Conservation (phyloP, 2,888 invertebrate species). For the Hedychridium roseum region DNA sequence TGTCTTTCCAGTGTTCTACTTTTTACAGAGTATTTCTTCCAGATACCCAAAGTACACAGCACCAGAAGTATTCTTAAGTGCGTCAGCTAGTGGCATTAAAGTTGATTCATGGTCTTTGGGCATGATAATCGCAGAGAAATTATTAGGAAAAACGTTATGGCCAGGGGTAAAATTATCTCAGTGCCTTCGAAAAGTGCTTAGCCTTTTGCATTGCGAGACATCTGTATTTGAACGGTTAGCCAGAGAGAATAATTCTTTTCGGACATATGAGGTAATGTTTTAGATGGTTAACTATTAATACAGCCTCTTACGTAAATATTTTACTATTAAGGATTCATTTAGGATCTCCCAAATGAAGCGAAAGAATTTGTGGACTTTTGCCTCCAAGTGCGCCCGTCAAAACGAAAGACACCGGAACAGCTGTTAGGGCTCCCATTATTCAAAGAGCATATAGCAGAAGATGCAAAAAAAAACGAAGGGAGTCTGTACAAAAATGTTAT, state of each 20-base stretch:
- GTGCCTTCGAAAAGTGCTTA: slow-evolving; percentile 77
- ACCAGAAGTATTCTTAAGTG: slow-evolving; percentile 80
- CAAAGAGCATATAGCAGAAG: slow-evolving; percentile 54
- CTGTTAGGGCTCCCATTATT: slow-evolving; percentile 69
- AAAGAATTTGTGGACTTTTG: slow-evolving; percentile 75
- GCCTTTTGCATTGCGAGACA: slow-evolving; percentile 71
- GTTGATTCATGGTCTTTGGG: slow-evolving; percentile 95
- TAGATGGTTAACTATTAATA: slow-evolving; percentile 4
- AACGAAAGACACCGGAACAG: slow-evolving; percentile 70
- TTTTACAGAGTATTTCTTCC: slow-evolving; percentile 41
- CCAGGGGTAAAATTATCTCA: slow-evolving; percentile 77
- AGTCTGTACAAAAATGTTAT: slow-evolving; percentile 63
- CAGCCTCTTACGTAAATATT: too few relatives aligned
- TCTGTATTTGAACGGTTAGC: slow-evolving; percentile 77
- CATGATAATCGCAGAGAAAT: slow-evolving; percentile 84
- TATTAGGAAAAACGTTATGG: slow-evolving; percentile 78
- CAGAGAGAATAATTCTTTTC: slow-evolving; percentile 78
- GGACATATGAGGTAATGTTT: slow-evolving; percentile 70
- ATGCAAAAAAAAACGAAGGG: slow-evolving; percentile 50
- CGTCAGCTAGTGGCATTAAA: slow-evolving; percentile 73
- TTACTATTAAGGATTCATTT: slow-evolving; percentile 39
- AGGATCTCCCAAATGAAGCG: slow-evolving; percentile 70
- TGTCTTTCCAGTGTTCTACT: slow-evolving; percentile 7
- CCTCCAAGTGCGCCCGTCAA: slow-evolving; percentile 73
- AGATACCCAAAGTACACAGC: slow-evolving; percentile 82